Evolutionary conservation across 2,888 invertebrate species (phyloP).

Genomic region (Mythimna vitellina): DNA sequence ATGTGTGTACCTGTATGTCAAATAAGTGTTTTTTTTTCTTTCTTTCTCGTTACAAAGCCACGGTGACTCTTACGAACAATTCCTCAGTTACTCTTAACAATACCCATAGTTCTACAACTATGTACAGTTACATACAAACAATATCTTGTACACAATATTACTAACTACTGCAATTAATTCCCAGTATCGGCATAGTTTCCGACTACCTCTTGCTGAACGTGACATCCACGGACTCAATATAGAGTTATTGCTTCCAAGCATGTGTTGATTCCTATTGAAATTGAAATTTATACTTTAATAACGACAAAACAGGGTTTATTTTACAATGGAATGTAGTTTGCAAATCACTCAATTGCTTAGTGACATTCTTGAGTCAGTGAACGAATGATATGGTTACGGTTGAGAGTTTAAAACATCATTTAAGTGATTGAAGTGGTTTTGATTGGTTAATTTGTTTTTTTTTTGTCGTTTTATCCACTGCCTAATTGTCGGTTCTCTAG

Average conservation of each 20-base stretch:
- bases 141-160: conserved; percentile 46
- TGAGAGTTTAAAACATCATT: conserved; percentile 34
- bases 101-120: conserved; percentile 12
- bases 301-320: conserved; percentile 8
- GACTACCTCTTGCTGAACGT: conserved; percentile 54
- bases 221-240: conserved; percentile 65
- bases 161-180: conserved; percentile 60
- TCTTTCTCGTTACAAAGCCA: no score
- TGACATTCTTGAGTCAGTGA: conserved; percentile 46
- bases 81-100: neutral
- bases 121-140: conserved; percentile 21
- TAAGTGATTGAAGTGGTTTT: conserved; percentile 14
- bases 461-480: neutral
- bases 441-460: conserved; percentile 31
- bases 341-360: conserved; percentile 46
- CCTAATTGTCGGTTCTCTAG: neutral
- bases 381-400: conserved; percentile 29
- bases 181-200: conserved; percentile 64
- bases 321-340: conserved; percentile 3
- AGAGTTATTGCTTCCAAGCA: conserved; percentile 63
- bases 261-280: conserved; percentile 40
- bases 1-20: no score
- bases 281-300: conserved; percentile 15
- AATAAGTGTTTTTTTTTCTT: no score
- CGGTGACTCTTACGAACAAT: no score